phyloP scores from a whole-genome alignment of 1,140 invertebrate genomes.

The Drosophila pandora region DNA sequence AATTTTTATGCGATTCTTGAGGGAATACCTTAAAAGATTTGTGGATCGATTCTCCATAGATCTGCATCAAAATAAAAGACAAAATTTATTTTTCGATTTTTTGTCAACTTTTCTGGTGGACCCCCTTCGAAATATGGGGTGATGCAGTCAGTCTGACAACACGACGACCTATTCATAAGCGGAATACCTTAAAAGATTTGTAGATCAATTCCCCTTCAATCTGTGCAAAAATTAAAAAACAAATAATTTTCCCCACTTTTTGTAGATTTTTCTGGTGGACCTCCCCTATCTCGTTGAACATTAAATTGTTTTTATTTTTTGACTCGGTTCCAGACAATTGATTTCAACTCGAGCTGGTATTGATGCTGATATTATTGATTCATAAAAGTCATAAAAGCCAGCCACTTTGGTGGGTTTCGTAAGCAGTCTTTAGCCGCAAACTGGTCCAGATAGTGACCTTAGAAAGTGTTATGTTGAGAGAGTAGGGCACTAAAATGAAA shows the following conservation, averaged over 20 bases:
- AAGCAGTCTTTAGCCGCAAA: neutral
- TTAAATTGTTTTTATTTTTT: slow-evolving; percentile 10
- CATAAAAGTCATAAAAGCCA: neutral
- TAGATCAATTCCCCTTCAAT: too few relatives aligned
- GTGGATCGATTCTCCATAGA: neutral
- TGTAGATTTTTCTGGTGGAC: too few relatives aligned
- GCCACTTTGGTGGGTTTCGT: slow-evolving; percentile 1
- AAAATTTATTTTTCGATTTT: neutral
- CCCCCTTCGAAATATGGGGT: too few relatives aligned
- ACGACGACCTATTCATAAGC: too few relatives aligned
- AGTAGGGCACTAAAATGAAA: slow-evolving; percentile 16
- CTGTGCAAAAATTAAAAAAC: too few relatives aligned
- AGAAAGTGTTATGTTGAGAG: slow-evolving; percentile 28
- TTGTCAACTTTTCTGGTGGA: neutral
- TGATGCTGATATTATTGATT: slow-evolving; percentile 4
- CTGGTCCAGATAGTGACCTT: slow-evolving; percentile 11
- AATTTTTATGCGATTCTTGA: neutral
- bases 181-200: too few relatives aligned
- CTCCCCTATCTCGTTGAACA: neutral
- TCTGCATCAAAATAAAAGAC: too few relatives aligned
- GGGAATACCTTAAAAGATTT: too few relatives aligned
- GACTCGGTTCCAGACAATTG: slow-evolving; percentile 8
- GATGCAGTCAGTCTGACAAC: too few relatives aligned
- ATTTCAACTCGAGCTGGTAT: neutral
- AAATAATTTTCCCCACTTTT: too few relatives aligned